Evolutionary conservation across 2,888 invertebrate species (phyloP).

Genomic region (Melanotus villosus): DNA sequence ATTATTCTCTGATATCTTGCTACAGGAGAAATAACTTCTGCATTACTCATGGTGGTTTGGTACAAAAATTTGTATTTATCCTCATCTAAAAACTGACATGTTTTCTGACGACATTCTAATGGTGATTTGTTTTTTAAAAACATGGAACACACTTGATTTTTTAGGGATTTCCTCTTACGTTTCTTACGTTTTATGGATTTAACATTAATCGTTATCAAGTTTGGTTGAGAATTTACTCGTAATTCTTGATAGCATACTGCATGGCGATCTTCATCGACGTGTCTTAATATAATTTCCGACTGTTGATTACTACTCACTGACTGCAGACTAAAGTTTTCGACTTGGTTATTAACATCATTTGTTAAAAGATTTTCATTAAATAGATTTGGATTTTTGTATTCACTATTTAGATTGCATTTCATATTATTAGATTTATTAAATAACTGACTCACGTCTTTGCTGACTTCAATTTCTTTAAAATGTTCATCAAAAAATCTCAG

Average conservation of each 20-base stretch:
- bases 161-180: neutral
- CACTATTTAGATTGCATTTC: too few species aligned
- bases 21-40: slow-evolving; percentile 42
- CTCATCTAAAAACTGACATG: slow-evolving; percentile 53
- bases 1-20: slow-evolving; percentile 59
- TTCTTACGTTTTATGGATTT: neutral
- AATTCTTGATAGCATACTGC: slow-evolving; percentile 39
- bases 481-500: slow-evolving; percentile 36
- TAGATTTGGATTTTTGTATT: too few species aligned
- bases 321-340: too few species aligned
- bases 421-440: neutral
- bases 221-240: slow-evolving; percentile 35
- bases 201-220: slow-evolving; percentile 12
- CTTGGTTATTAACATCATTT: too few species aligned
- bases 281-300: slow-evolving; percentile 26
- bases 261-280: slow-evolving; percentile 22
- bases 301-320: too few species aligned
- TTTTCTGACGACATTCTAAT: slow-evolving; percentile 37
- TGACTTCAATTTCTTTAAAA: slow-evolving; percentile 32
- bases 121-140: slow-evolving; percentile 22
- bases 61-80: slow-evolving; percentile 53
- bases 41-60: slow-evolving; percentile 49
- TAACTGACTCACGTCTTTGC: neutral
- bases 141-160: slow-evolving; percentile 4
- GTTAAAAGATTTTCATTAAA: too few species aligned